Evolutionary conservation across 2,888 invertebrate species (phyloP).

Genomic region (Ophion ellenae): DNA sequence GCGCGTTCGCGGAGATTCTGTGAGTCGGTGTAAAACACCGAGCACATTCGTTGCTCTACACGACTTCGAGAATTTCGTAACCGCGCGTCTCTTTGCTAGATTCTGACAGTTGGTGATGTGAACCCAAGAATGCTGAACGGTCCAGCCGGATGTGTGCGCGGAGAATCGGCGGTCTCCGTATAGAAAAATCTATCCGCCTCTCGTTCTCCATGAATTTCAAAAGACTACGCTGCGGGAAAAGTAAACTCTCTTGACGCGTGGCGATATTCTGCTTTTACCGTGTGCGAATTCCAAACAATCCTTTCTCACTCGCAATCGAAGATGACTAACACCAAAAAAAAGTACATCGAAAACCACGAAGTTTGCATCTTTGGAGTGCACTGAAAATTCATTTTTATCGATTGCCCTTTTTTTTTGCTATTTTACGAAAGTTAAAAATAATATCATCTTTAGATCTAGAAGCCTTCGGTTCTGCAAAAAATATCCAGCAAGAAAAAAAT

Average conservation of each 20-base stretch:
- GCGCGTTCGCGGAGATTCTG: conserved; percentile 31
- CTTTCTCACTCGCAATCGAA: neutral
- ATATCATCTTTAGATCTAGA: too few species aligned
- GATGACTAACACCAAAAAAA: too few species aligned
- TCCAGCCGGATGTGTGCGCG: conserved; percentile 49
- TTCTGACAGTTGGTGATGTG: conserved; percentile 17
- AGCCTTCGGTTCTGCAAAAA: too few species aligned
- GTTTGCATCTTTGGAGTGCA: too few species aligned
- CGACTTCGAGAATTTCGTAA: conserved; percentile 55
- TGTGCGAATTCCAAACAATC: conserved; percentile 8
- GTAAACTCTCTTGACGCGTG: conserved; percentile 14
- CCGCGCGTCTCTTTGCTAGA: conserved; percentile 29
- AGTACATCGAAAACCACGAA: too few species aligned
- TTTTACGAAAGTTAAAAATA: too few species aligned
- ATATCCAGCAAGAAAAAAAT: too few species aligned
- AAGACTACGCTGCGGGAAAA: conserved; percentile 45
- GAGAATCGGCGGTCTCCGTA: conserved; percentile 4
- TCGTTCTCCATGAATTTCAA: conserved; percentile 49
- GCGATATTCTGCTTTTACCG: conserved; percentile 50
- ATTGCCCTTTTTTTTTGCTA: too few species aligned
- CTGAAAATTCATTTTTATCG: too few species aligned
- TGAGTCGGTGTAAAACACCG: conserved; percentile 41
- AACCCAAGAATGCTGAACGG: conserved; percentile 35
- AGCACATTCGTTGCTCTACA: conserved; percentile 4
- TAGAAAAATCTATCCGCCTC: conserved; percentile 13